Base-by-base conservation (phyloP, 2,113 vertebrate species). In the Amia ocellicauda region DNA sequence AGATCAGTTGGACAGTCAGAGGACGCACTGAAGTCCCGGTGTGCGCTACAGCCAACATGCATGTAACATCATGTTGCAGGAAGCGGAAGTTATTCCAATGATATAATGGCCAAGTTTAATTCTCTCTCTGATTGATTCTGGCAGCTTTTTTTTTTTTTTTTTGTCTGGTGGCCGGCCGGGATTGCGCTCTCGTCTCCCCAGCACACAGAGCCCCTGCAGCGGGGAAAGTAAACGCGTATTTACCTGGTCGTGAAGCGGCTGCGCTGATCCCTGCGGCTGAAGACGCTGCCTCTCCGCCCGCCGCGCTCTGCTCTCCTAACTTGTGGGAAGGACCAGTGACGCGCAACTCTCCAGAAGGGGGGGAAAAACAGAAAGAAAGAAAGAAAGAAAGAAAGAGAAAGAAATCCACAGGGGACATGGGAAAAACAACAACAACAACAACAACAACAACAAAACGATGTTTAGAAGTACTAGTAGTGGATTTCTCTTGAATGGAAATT, bases 261-360 rank as follows among this genome's bases (percentile, higher is more conserved):
- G 66, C 58, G 57, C 4, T 68, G 69, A 72, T 81, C 80, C 76
- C 28, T 27, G 67, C 78, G 63, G 69, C 61, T 73, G n/a, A n/a
- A n/a, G n/a, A n/a, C 19, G 66, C 68, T 74, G 54, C 55, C 68
- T 65, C 60, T 49, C 29, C 31, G 11, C 31, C 55, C 54, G 59
- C 75, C 69, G 74, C 47, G n/a, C 42, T 76, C 66, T 71, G 70
- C 60, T 72, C 76, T 74, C 76, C 69, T 67, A 78, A 77, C 74
- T 85, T 71, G 60, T 43, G 67, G 45, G 69, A 77, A 59, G 64
- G 74, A 64, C 68, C 54, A 69, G 74, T 76, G 79, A 80, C 82
- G 64, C 54, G 69, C 42, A 62, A 65, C 63, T 60, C 41, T 45
- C 40, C 26, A 19, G 14, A 54, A n/a, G n/a, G 31, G 52, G n/a